Base-by-base conservation (phyloP, 2,888 invertebrate species). In the Trichacis sp. region DNA sequence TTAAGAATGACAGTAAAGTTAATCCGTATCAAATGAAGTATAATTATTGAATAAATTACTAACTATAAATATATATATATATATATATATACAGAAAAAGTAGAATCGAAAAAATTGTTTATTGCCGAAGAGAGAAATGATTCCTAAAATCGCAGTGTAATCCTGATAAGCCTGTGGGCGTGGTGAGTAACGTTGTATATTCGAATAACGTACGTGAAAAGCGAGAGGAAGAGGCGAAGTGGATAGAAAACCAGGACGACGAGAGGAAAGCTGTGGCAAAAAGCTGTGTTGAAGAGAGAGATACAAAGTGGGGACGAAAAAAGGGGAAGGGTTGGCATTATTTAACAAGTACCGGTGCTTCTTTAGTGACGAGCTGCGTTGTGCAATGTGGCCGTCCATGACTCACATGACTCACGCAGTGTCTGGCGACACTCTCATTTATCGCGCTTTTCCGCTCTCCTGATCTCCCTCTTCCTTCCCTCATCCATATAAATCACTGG, bases 381-480 rank as follows among this genome's bases (percentile, higher is more conserved):
- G 53, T 64, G 46, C 51, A 56, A 56, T 50, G 38, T 38, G 54
- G 57, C 48, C 43, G 50, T 40, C 57, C 56, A 68, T 67, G 67
- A 68, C 57, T 68, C 64, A 63, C n/a, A n/a, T n/a, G n/a, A n/a
- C n/a, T n/a, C 58, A 52, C 60, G 63, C 55, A 36, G 47, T 49
- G 61, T 64, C 68, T 55, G 60, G 65, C 66, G 70, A 73, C 71
- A 71, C 69, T 70, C 66, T 69, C 64, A 65, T 72, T 70, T 67
- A 61, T 48, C 36, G 17, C 49, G 15, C 54, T 56, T 54, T 53
- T 55, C 43, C 57, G 17, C 61, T 61, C 43, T 71, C 59, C 42
- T 50, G 46, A 62, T 60, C 40, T 67, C 20, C 24, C 24, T 64
- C 58, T 57, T 42, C 61, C 42, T 43, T 30, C 19, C 29, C 17